These are phyloP conservation scores for Pagrus major DNA, from an alignment of 2,113 vertebrate genomes.

Conservation along the genomic window DNA sequence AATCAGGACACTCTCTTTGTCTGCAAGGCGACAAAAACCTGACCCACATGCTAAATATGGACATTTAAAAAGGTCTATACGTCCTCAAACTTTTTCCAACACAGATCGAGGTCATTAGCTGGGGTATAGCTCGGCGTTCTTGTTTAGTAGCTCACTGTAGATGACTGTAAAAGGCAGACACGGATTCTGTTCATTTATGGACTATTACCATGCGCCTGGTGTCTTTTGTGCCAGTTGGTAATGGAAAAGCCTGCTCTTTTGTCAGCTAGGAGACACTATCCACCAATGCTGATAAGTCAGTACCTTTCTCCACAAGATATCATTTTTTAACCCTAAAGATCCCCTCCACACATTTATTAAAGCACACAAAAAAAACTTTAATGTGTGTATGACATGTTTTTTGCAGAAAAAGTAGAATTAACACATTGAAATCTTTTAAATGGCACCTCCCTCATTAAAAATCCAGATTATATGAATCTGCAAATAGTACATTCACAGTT, in stretches of 20 bases:
- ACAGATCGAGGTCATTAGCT: conserved; percentile 56
- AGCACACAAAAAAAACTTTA: too few species aligned
- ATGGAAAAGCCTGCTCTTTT: conserved; percentile 17
- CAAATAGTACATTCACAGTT: too few species aligned
- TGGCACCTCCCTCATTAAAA: too few species aligned
- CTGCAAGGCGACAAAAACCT: conserved; percentile 70
- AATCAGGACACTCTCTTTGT: conserved; percentile 73
- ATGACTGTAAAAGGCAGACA: conserved; percentile 5
- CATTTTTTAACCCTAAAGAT: neutral
- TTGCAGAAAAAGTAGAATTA: too few species aligned
- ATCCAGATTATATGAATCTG: too few species aligned
- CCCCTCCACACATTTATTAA: too few species aligned
- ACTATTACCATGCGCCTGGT: neutral
- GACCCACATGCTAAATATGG: conserved; percentile 80
- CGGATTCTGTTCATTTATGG: conserved; percentile 12
- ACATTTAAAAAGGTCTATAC: conserved; percentile 57
- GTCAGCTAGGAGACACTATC: neutral
- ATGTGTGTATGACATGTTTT: too few species aligned
- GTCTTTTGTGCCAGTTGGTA: neutral
- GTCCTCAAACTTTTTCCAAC: conserved; percentile 59
- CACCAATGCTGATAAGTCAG: neutral
- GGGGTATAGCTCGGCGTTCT: neutral
- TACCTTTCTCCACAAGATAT: neutral
- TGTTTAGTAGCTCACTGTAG: conserved; percentile 2
- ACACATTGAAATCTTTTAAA: too few species aligned